Conservation (phyloP, 2,888 invertebrate species). For the Halictus ligatus region DNA sequence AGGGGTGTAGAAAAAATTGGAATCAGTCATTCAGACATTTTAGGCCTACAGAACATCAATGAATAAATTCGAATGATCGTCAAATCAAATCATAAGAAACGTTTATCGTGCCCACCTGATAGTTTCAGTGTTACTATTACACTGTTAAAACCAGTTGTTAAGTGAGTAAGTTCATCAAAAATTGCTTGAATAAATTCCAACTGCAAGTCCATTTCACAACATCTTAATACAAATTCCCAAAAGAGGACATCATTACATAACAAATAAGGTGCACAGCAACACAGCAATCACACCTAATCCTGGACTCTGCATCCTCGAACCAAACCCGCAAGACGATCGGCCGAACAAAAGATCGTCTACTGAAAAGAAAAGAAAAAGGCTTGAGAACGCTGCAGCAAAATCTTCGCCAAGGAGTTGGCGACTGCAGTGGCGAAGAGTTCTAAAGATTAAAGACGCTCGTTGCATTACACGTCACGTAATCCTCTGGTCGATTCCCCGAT, state of each 20-base stretch:
- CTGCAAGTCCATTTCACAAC: too few relatives aligned
- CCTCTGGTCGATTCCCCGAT: neutral
- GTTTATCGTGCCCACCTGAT: too few relatives aligned
- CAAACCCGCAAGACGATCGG: neutral
- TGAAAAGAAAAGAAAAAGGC: constrained; percentile 2
- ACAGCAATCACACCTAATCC: neutral
- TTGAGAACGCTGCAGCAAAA: constrained; percentile 28
- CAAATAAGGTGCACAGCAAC: neutral
- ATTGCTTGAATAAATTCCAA: neutral
- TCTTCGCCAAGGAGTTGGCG: constrained; percentile 23
- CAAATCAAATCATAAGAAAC: too few relatives aligned
- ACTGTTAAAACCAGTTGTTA: too few relatives aligned
- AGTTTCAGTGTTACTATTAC: too few relatives aligned
- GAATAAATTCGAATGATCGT: too few relatives aligned
- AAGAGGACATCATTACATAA: too few relatives aligned
- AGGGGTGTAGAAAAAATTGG: too few relatives aligned
- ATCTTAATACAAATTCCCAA: too few relatives aligned
- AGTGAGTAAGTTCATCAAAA: too few relatives aligned
- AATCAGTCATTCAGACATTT: too few relatives aligned
- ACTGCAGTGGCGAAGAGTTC: constrained; percentile 10
- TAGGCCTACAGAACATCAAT: too few relatives aligned
- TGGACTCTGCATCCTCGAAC: neutral
- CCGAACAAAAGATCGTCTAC: neutral
- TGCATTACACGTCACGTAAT: constrained; percentile 45
- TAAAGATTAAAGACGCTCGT: constrained; percentile 39